A percentile compares a stretch with the other conserved stretches of the same genome.
Conservation (phyloP, 2,113 vertebrate genomes). For the Saccopteryx bilineata region DNA sequence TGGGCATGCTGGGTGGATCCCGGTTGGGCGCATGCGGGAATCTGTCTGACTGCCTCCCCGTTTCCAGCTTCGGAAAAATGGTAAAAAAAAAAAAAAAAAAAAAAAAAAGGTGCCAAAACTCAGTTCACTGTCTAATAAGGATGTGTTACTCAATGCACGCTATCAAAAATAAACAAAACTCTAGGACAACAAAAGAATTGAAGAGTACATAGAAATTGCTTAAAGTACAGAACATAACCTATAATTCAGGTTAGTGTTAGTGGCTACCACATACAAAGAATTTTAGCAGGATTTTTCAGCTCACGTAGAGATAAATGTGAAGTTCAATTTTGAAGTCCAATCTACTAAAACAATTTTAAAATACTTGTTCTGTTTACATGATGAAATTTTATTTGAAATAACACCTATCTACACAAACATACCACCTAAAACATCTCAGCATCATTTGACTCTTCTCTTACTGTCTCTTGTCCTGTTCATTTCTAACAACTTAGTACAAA, state of each 20-base stretch:
- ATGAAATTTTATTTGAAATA: constrained; percentile 31
- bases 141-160: constrained; percentile 38
- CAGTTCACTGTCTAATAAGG: neutral
- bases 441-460: neutral
- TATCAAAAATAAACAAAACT: constrained; percentile 57
- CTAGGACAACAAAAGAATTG: neutral
- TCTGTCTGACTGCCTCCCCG: too few species aligned
- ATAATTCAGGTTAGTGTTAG: constrained; percentile 5
- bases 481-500: neutral
- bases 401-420: neutral
- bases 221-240: neutral
- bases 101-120: neutral
- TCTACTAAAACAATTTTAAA: constrained; percentile 21
- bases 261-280: constrained; percentile 38
- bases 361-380: constrained; percentile 28
- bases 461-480: neutral
- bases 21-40: too few species aligned
- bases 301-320: constrained; percentile 25
- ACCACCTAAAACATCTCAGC: constrained; percentile 16
- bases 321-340: constrained; percentile 51
- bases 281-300: constrained; percentile 10
- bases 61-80: too few species aligned
- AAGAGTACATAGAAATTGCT: constrained; percentile 25
- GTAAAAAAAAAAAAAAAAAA: too few species aligned
- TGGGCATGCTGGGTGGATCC: too few species aligned